Percentiles rank a stretch among this genome's conserved stretches.
Conservation (phyloP, 2,797 vertebrate genomes). For the Epinephelus awoara region DNA sequence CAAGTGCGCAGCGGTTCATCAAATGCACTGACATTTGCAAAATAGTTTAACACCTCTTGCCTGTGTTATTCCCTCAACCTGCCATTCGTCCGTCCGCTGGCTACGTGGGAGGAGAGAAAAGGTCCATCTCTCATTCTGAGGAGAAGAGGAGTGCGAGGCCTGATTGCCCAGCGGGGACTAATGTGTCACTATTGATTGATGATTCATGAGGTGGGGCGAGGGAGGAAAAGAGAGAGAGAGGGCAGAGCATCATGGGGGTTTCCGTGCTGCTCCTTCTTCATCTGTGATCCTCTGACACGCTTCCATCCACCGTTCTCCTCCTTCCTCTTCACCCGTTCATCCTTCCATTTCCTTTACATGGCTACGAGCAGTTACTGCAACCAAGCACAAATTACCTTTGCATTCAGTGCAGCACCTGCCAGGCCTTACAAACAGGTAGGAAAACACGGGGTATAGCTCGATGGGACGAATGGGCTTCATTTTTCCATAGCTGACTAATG, state of each 20-base stretch:
- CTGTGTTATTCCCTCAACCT: conserved; percentile 28
- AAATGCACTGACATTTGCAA: conserved; percentile 29
- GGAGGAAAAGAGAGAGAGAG: not conserved
- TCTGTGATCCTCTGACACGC: conserved; percentile 61
- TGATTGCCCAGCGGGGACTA: conserved; percentile 53
- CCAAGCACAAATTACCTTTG: conserved; percentile 23
- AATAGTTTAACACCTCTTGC: conserved; percentile 31
- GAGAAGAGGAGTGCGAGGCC: conserved; percentile 27
- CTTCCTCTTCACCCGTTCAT: conserved; percentile 25
- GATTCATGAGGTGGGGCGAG: conserved; percentile 54
- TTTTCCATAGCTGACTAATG: conserved; percentile 55
- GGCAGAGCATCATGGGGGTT: conserved; percentile 50
- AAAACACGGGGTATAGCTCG: not conserved
- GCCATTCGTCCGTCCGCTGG: conserved; percentile 26
- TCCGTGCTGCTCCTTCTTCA: conserved; percentile 60
- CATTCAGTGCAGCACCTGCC: conserved; percentile 49
- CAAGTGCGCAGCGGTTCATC: conserved; percentile 15
- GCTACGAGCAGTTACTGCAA: conserved; percentile 29
- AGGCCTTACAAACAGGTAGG: conserved; percentile 41
- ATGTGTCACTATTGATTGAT: conserved; percentile 75
- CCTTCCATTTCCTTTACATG: conserved; percentile 33
- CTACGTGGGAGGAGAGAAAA: conserved; percentile 24
- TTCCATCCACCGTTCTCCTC: conserved; percentile 22
- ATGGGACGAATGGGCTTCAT: conserved; percentile 48
- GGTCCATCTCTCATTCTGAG: conserved; percentile 37